Base-by-base conservation (phyloP, 2,888 invertebrate species). In the Lochmaea capreae region DNA sequence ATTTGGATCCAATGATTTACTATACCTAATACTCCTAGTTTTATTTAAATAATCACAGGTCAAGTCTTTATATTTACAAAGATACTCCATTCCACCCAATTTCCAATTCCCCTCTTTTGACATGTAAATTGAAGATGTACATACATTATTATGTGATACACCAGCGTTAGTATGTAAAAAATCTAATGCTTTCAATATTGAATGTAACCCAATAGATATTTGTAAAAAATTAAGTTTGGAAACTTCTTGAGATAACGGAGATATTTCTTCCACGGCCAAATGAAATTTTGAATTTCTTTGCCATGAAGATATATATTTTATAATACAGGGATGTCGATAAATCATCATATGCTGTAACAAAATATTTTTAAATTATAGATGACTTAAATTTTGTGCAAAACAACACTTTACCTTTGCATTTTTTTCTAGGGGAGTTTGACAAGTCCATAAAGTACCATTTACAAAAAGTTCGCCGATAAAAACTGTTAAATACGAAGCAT, bases 101-200 rank as follows among this genome's bases (percentile, higher is more conserved):
- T 95, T 95, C 97, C 97, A 97, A 73, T 91, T 92, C 0, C 96
- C 96, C 87, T 96, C 95, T 16, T 91, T 90, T 39, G 94, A 92
- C 9, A 97, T 92, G 88, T 95, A 97, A 75, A 97, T 90, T 5
- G 96, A 92, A 77, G 93, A 90, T 78, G 91, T 88, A 85, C 94
- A 92, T 9, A 97, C 89, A 88, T 97, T 97, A 78, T 97, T 94
- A 86, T 97, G 97, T 9, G 95, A 93, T 76, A 92, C 91, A 65
- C 88, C 85, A 61, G 94, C 95, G 90, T 93, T 94, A 79, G 95
- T 93, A 83, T 96, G 94, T 26, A 97, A 89, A 86, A 97, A 97
- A 76, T 93, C 91, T 66, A 97, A 86, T 65, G 95, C 95, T 84
- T 94, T 92, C 52, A 97, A 87, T 80, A 97, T 90, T 81, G 93